phyloP scores from a whole-genome alignment of 1,140 invertebrate genomes.

The Saxidomus purpurata region DNA sequence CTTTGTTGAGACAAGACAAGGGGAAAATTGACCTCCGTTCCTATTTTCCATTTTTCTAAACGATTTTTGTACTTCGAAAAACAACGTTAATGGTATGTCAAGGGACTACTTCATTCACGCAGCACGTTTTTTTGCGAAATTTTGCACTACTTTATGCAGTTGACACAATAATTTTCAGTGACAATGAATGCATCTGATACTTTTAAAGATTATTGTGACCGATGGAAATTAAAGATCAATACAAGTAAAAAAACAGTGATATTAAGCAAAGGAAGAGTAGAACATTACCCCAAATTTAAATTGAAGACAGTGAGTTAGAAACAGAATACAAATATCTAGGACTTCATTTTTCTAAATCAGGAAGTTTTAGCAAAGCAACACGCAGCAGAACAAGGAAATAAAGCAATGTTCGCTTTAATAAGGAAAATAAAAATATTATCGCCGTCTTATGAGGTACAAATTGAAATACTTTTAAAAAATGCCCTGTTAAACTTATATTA shows the following conservation, averaged over 20 bases:
- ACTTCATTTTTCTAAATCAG: too few species aligned
- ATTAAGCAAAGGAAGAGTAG: conserved; percentile 40
- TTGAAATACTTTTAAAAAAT: too few species aligned
- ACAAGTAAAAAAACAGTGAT: conserved; percentile 61
- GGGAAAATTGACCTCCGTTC: conserved; percentile 62
- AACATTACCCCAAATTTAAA: neutral
- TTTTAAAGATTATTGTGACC: conserved; percentile 57
- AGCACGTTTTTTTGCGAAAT: conserved; percentile 34
- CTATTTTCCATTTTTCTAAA: conserved; percentile 65
- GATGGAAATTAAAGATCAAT: conserved; percentile 64
- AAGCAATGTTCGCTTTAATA: too few species aligned
- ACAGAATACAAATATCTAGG: conserved; percentile 29
- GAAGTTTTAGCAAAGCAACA: too few species aligned
- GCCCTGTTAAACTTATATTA: too few species aligned
- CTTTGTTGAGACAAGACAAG: conserved; percentile 43
- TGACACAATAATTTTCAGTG: conserved; percentile 60
- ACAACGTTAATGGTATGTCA: conserved; percentile 7
- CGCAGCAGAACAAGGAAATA: too few species aligned
- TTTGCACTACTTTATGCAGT: too few species aligned
- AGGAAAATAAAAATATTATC: too few species aligned
- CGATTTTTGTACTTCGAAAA: conserved; percentile 52
- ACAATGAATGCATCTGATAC: neutral
- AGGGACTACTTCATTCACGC: neutral
- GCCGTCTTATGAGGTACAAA: too few species aligned
- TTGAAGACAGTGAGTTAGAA: neutral